Evolutionary conservation across 2,888 invertebrate species (phyloP), one percentile per base, ranked within the genome.

Genomic region (Apomyelois bistriatella): DNA sequence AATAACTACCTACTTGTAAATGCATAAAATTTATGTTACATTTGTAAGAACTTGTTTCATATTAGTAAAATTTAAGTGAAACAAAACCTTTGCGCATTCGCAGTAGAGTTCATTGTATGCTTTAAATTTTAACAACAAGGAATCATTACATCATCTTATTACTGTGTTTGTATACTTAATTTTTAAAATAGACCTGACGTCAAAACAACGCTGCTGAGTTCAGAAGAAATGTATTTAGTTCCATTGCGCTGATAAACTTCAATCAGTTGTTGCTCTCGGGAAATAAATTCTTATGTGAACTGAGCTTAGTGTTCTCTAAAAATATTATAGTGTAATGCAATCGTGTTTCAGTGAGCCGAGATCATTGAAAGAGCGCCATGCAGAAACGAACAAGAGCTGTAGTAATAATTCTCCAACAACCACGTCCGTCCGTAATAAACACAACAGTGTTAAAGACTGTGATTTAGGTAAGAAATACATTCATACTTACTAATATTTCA

Each of bases 371-470:
- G 76, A 79, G 42, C 70, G 74, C 50, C 74, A 74, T 55, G 76
- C 70, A 61, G 77, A 76, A 57, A 63, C 56, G 48, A 64, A 62
- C 53, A 76, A 70, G 62, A 73, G 65, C 56, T 64, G 68, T 71
- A 64, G 64, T 61, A 66, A 65, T 58, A 70, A 61, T 60, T 76
- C 77, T 79, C 81, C 81, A 70, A 74, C 68, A 61, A 79, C 74
- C 64, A 67, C 72, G 70, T 84, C 87, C 88, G 86, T 88, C 85
- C 87, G 70, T 67, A 83, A 74, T 71, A 72, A 73, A 73, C 77
- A 79, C 66, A 68, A 59, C 56, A 72, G 66, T 63, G 62, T 67
- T 55, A 84, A 76, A 64, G 85, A 86, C 60, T 70, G 68, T 65
- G 85, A 88, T 62, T 74, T 87, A 64, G 89, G 89, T 89, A 76